These are phyloP conservation scores for Papilio gigon DNA, from an alignment of 2,888 invertebrate species.

Conservation along the genomic window DNA sequence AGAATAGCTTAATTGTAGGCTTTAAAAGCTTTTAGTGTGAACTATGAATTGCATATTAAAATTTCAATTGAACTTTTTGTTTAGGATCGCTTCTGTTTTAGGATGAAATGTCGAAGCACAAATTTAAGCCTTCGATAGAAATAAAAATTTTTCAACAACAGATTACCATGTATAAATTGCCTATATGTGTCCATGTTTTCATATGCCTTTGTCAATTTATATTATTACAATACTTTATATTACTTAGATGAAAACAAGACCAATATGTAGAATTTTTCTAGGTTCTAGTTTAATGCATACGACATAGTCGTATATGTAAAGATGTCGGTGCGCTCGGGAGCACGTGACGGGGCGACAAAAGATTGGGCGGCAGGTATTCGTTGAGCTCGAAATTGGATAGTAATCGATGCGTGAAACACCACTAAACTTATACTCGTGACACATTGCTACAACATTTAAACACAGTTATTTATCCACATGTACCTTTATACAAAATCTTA, in stretches of 20 bases:
- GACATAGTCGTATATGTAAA: conserved; percentile 54
- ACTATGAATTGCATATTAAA: conserved; percentile 48
- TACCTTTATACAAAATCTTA: background rate
- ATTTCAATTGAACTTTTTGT: conserved; percentile 44
- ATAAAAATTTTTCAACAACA: background rate
- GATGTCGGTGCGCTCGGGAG: conserved; percentile 56
- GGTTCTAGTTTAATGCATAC: background rate
- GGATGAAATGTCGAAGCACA: background rate
- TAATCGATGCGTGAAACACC: conserved; percentile 78
- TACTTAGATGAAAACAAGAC: background rate
- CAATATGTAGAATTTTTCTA: background rate
- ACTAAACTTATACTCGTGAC: conserved; percentile 48
- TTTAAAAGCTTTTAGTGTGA: conserved; percentile 54
- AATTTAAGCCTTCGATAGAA: background rate
- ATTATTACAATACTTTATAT: background rate
- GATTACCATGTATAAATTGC: no score
- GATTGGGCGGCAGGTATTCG: conserved; percentile 72
- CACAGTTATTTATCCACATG: background rate
- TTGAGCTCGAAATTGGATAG: conserved; percentile 75
- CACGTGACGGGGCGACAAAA: conserved; percentile 77
- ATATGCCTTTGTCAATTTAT: no score
- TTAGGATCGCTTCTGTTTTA: background rate
- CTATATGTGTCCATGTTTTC: no score
- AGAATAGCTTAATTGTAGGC: conserved; percentile 55
- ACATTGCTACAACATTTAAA: conserved; percentile 40